A percentile compares a stretch with the other conserved stretches of the same genome.
Conservation (phyloP, 1,140 invertebrate genomes). For the Cataglyphis hispanica region DNA sequence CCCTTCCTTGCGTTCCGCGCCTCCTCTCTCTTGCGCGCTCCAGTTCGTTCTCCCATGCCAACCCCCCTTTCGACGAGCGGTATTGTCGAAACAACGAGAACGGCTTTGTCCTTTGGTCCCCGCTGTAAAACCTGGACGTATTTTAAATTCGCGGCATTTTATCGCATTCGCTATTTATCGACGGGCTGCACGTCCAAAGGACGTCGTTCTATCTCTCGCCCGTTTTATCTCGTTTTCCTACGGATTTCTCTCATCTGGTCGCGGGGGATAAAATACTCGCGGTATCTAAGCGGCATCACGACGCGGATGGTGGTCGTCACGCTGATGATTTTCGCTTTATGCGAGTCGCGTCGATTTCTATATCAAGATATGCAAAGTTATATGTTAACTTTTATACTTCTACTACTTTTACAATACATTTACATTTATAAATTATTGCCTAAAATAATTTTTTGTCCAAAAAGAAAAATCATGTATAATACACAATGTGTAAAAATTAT, state of each 20-base stretch:
- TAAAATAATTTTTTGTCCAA: background rate
- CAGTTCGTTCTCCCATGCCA: slow-evolving; percentile 71
- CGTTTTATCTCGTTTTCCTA: slow-evolving; percentile 51
- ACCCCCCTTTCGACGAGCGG: slow-evolving; percentile 76
- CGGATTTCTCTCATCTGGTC: slow-evolving; percentile 47
- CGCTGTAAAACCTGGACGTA: slow-evolving; percentile 77
- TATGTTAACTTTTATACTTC: too few species aligned
- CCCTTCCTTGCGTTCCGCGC: slow-evolving; percentile 60
- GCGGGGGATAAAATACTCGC: slow-evolving; percentile 68
- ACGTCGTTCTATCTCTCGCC: slow-evolving; percentile 68
- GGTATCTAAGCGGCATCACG: slow-evolving; percentile 61
- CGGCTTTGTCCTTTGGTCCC: slow-evolving; percentile 78
- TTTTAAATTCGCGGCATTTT: slow-evolving; percentile 79
- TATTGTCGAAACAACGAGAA: slow-evolving; percentile 79
- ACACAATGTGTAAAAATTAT: background rate
- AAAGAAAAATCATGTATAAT: background rate
- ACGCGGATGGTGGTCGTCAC: slow-evolving; percentile 59
- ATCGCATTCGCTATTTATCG: slow-evolving; percentile 78
- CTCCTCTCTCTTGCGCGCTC: slow-evolving; percentile 45
- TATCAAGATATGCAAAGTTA: background rate
- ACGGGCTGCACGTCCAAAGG: slow-evolving; percentile 75
- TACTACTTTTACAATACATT: background rate
- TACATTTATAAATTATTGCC: background rate
- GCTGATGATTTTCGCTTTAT: slow-evolving; percentile 67
- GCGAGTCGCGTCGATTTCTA: background rate